Percentiles rank a stretch among this genome's conserved stretches.
phyloP scores from a whole-genome alignment of 2,113 vertebrate genomes.

The Otus sunia region DNA sequence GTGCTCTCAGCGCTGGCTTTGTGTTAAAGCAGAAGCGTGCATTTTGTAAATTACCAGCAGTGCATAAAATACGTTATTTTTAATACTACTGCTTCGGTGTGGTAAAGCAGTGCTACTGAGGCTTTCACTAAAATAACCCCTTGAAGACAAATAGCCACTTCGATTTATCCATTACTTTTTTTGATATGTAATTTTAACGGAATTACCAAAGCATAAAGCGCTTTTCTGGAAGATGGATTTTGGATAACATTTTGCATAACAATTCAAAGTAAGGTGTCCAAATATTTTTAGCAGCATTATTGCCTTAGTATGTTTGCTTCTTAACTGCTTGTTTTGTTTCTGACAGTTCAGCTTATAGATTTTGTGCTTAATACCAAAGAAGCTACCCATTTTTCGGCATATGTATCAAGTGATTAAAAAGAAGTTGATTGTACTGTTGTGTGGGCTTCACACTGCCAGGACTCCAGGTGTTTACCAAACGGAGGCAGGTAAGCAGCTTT shows the following conservation, averaged over 20 bases:
- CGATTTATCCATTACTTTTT: background rate
- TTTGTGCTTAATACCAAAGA: background rate
- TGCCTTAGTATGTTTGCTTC: background rate
- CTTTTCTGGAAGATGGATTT: background rate
- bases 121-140: background rate
- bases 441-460: background rate
- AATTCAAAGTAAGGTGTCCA: background rate
- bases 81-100: no score
- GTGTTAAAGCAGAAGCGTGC: background rate
- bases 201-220: background rate
- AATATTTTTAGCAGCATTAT: background rate
- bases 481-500: background rate
- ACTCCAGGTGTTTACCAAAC: background rate
- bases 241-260: background rate
- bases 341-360: background rate
- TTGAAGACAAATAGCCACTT: background rate
- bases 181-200: background rate
- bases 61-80: accelerated
- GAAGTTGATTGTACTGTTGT: background rate
- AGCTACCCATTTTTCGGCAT: background rate
- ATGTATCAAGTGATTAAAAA: background rate
- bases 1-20: background rate
- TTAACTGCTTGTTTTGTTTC: background rate
- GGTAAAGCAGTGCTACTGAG: background rate
- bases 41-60: background rate